Percentiles rank a stretch among this genome's conserved stretches.
phyloP scores from a whole-genome alignment of 2,888 invertebrate genomes.

The Harmothoe impar region DNA sequence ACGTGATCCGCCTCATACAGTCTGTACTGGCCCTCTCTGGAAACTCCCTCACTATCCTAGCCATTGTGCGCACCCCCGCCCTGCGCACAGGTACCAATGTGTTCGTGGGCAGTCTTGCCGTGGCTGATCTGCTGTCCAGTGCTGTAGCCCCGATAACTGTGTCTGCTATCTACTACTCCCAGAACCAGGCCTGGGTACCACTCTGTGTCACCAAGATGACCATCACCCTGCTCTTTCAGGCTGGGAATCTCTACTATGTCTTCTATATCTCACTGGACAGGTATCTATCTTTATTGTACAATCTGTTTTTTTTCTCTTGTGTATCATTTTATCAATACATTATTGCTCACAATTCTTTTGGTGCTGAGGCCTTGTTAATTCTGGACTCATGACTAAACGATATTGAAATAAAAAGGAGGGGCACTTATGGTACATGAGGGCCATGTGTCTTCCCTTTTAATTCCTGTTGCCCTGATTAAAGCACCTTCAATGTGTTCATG shows the following conservation, averaged over 20 bases:
- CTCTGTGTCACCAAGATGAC: slow-evolving; percentile 18
- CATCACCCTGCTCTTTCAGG: not conserved
- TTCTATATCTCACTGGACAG: slow-evolving; percentile 44
- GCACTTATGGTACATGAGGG: too few relatives aligned
- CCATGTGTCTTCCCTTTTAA: too few relatives aligned
- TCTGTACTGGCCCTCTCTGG: not conserved
- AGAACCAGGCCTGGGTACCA: not conserved
- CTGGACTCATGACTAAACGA: too few relatives aligned
- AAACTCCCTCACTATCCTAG: slow-evolving; percentile 42
- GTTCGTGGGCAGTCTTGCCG: slow-evolving; percentile 17
- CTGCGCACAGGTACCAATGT: slow-evolving; percentile 34
- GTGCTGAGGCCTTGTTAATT: too few relatives aligned
- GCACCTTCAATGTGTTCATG: too few relatives aligned
- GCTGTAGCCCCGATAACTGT: slow-evolving; percentile 19
- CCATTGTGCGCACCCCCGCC: not conserved
- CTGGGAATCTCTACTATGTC: slow-evolving; percentile 30
- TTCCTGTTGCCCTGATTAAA: too few relatives aligned
- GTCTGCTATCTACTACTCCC: not conserved
- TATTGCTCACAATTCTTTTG: too few relatives aligned
- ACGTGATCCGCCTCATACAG: slow-evolving; percentile 14
- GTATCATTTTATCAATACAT: too few relatives aligned
- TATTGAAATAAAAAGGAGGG: too few relatives aligned
- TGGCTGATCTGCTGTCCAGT: slow-evolving; percentile 40
- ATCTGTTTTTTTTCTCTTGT: too few relatives aligned
- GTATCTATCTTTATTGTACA: not conserved